Percentiles rank a stretch among this genome's conserved stretches.
Evolutionary conservation across 1,140 invertebrate genomes (phyloP).

Genomic region (Bombyx mori): DNA sequence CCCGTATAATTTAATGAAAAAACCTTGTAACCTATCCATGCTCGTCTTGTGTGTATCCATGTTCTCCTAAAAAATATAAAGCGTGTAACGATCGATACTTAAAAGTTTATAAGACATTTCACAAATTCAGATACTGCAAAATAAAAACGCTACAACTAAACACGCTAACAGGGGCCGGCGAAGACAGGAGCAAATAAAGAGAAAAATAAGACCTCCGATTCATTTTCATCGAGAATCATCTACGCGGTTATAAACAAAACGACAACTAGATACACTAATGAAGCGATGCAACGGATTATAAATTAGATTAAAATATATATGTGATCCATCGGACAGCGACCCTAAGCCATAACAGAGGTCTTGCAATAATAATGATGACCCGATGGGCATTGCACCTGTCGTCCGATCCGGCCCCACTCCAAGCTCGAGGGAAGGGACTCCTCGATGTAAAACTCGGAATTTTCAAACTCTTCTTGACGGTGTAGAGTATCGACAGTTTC

Average conservation of each 20-base stretch:
- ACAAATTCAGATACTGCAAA: constrained; percentile 2
- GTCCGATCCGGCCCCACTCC: constrained; percentile 71
- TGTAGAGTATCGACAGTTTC: constrained; percentile 34
- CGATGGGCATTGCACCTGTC: constrained; percentile 48
- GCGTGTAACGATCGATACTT: constrained; percentile 12
- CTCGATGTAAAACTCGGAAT: constrained; percentile 89
- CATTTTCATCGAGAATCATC: not conserved
- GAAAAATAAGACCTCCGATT: constrained; percentile 27
- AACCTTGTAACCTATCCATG: constrained; percentile 68
- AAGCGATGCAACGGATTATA: not conserved
- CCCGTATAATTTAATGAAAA: constrained; percentile 61
- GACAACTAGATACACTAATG: not conserved
- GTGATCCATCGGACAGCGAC: not conserved
- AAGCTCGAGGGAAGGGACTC: constrained; percentile 83
- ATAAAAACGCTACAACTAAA: constrained; percentile 25
- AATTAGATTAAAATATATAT: not conserved
- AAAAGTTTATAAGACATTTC: not conserved
- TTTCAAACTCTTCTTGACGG: constrained; percentile 76
- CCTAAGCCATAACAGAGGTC: no score
- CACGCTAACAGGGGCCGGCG: constrained; percentile 75
- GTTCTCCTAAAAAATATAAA: constrained; percentile 69
- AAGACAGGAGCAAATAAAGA: constrained; percentile 75
- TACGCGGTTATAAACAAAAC: no score
- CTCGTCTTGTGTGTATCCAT: constrained; percentile 71
- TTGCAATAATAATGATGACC: constrained; percentile 1